Base-by-base conservation (phyloP, 2,888 invertebrate genomes). In the Caenorhabditis auriculariae region DNA sequence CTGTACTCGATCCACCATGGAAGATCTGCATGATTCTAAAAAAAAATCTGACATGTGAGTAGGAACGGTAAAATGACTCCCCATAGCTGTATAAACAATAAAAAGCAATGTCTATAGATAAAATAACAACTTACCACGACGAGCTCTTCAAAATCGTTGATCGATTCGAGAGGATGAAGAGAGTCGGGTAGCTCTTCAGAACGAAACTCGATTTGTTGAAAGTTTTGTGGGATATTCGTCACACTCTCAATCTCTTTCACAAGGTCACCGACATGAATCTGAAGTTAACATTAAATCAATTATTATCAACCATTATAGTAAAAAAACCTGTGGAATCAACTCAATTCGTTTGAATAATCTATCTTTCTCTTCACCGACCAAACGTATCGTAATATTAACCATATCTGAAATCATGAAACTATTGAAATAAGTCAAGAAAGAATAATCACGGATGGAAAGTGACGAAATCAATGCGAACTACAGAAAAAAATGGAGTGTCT, bases 1-100 rank as follows among this genome's bases (percentile, higher is more conserved):
- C 53, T 53, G 49, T 58, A 58, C 32, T 28, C 48, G 2, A 7
- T 39, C 58, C 58, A 58, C 44, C 23, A 27, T 48, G 48, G 32
- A 44, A 58, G 58, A 24, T 53, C 44, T 2, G 53, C n/a, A 53
- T 58, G 58, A 32, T 58, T 48, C 58, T 58, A 49, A 46, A 58
- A 53, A 52, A 37, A 37, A 52, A 52, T n/a, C n/a, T n/a, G n/a
- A n/a, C n/a, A n/a, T n/a, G n/a, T n/a, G n/a, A n/a, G n/a, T n/a
- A n/a, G n/a, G n/a, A n/a, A n/a, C n/a, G n/a, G n/a, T n/a, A n/a
- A n/a, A n/a, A n/a, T n/a, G n/a, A n/a, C n/a, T n/a, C n/a, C 39
- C 24, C 37, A 17, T 46, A 41, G 24, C 41, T 41, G 9, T 21
- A 41, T 21, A 41, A 12, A 21, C 21, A 46, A 27, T 28, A 27